Conservation (phyloP, 2,113 vertebrate species). For the Formicarius rufipectus region DNA sequence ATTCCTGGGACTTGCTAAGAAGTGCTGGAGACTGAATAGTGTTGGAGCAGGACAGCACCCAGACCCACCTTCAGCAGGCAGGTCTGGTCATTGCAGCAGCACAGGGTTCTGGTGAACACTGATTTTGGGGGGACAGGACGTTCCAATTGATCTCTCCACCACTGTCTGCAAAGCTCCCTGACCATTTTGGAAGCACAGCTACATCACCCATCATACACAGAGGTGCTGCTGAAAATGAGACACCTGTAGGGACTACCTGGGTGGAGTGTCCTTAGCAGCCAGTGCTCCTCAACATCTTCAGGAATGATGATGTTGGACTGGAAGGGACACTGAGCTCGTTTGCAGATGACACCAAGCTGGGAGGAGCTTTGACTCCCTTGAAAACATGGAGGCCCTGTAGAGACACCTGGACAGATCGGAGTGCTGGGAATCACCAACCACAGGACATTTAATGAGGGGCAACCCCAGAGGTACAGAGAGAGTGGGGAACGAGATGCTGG, state of each 20-base stretch:
- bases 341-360: neutral
- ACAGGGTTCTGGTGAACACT: neutral
- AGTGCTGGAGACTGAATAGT: neutral
- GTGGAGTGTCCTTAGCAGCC: neutral
- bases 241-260: neutral
- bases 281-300: neutral
- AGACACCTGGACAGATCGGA: neutral
- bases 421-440: neutral
- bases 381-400: neutral
- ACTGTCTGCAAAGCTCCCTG: neutral
- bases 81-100: neutral
- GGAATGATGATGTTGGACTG: neutral
- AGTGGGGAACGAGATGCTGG: neutral
- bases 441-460: too few species aligned
- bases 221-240: neutral
- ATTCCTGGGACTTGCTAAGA: neutral
- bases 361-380: neutral
- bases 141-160: neutral
- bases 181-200: neutral
- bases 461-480: neutral
- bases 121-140: rapidly evolving
- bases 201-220: neutral
- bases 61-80: neutral
- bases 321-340: neutral
- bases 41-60: neutral